Evolutionary conservation across 2,888 invertebrate genomes (phyloP).

Genomic region (Athalia circularis): DNA sequence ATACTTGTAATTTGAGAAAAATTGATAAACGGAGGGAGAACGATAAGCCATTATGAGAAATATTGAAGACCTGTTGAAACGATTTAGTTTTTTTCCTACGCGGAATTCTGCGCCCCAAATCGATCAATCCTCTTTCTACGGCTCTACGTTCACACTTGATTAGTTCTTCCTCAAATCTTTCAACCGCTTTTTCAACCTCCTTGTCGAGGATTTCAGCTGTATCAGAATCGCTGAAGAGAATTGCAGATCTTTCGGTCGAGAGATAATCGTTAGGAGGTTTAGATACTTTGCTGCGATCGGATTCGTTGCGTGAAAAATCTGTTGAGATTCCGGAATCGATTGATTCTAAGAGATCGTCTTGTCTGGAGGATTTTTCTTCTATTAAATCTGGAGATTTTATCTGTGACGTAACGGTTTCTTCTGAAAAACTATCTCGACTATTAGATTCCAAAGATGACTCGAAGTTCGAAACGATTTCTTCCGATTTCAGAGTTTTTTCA

Average conservation of each 20-base stretch:
- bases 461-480: not conserved
- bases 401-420: not conserved
- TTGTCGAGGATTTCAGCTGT: conserved; percentile 2
- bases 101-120: not conserved
- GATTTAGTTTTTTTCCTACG: conserved; percentile 16
- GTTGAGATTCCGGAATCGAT: conserved; percentile 40
- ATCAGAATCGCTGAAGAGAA: not conserved
- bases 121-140: conserved; percentile 7
- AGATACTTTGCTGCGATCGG: not conserved
- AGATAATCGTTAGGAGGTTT: not conserved
- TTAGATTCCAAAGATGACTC: not conserved
- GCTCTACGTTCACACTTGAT: conserved; percentile 57
- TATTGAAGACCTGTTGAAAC: not conserved
- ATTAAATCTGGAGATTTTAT: not conserved
- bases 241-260: not conserved
- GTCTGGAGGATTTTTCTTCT: conserved; percentile 9
- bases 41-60: no score
- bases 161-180: conserved; percentile 58
- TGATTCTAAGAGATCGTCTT: conserved; percentile 26
- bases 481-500: conserved; percentile 4
- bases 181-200: conserved; percentile 61
- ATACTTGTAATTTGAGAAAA: not conserved
- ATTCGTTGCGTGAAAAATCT: conserved; percentile 40
- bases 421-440: not conserved
- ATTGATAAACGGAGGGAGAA: no score